Percentiles rank a stretch among this genome's conserved stretches.
Conservation (phyloP, 2,888 invertebrate species). For the Ametastegia equiseti region DNA sequence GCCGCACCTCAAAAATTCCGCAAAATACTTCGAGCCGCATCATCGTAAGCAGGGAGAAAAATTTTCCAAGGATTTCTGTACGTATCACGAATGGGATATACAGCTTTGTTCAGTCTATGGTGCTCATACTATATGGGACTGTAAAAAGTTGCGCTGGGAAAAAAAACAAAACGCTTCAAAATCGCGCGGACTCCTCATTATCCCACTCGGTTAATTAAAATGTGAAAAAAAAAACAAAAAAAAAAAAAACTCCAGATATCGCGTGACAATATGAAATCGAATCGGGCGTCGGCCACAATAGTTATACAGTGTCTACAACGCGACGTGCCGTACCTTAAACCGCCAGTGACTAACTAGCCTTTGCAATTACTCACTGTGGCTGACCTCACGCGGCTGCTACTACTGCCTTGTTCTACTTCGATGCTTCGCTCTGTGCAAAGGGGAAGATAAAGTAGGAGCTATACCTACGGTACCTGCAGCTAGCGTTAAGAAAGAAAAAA, state of each 20-base stretch:
- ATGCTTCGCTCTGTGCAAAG: not conserved
- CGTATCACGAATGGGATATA: too few species aligned
- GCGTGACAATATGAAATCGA: conserved; percentile 25
- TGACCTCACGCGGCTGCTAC: conserved; percentile 13
- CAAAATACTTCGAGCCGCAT: not conserved
- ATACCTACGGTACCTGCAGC: not conserved
- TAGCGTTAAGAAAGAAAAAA: too few species aligned
- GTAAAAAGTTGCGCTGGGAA: too few species aligned
- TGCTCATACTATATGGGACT: too few species aligned
- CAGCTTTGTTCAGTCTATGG: too few species aligned
- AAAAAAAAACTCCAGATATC: not conserved
- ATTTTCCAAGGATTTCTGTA: too few species aligned
- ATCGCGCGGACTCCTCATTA: not conserved
- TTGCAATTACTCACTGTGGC: conserved; percentile 2
- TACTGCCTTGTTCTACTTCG: not conserved
- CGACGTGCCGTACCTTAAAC: conserved; percentile 5
- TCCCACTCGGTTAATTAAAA: not conserved
- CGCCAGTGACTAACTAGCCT: not conserved
- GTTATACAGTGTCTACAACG: not conserved
- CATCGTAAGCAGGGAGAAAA: not conserved
- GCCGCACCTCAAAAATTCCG: not conserved
- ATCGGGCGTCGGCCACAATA: not conserved
- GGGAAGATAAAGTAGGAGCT: not conserved
- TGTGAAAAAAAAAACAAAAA: not conserved
- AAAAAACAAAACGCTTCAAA: not conserved